A percentile compares a stretch with the other conserved stretches of the same genome.
phyloP scores from a whole-genome alignment of 2,113 vertebrate genomes.

The Microcebus ravelobensis region DNA sequence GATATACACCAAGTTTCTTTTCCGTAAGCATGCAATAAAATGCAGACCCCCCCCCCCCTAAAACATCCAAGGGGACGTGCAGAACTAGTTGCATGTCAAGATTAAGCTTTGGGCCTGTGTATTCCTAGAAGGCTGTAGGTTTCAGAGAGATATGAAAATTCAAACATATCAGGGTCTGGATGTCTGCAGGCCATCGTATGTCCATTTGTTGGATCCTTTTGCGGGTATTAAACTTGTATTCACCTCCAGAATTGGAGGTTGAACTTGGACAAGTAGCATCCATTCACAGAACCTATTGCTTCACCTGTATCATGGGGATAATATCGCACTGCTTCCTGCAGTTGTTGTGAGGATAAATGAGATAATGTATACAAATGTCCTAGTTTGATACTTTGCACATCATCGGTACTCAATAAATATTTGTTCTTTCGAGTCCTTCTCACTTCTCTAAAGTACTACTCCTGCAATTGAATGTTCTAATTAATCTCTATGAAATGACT shows the following conservation, averaged over 20 bases:
- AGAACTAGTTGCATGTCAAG: background rate
- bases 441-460: background rate
- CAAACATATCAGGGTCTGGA: background rate
- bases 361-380: background rate
- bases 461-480: background rate
- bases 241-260: background rate
- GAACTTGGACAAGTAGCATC: background rate
- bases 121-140: background rate
- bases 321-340: background rate
- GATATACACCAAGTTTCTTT: background rate
- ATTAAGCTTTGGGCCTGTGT: background rate
- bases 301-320: background rate
- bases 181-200: background rate
- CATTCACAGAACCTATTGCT: background rate
- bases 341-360: background rate
- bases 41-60: background rate
- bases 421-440: background rate
- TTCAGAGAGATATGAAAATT: background rate
- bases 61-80: background rate
- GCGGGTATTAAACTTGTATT: background rate
- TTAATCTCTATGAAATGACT: background rate
- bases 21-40: background rate
- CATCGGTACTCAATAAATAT: background rate
- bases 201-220: background rate
- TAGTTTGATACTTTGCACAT: background rate